These are phyloP conservation scores for Chondrilla cf. caribensis DNA, from an alignment of 37 sponge, comb jelly and placozoan species.

Conservation along the genomic window DNA sequence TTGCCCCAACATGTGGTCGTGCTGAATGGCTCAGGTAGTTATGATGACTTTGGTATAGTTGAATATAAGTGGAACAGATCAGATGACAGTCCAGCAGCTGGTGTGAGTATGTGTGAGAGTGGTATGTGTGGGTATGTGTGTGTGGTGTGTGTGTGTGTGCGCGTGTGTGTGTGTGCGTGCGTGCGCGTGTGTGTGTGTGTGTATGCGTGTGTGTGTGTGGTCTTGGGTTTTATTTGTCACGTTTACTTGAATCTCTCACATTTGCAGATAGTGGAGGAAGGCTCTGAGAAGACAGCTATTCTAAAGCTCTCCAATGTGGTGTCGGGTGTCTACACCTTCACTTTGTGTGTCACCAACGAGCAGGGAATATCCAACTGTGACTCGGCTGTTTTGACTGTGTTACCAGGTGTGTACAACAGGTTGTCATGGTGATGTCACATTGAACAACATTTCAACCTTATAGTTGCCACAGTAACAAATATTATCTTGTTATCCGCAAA, in stretches of 20 bases:
- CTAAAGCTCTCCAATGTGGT: constrained; percentile 70
- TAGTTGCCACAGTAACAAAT: too few species aligned
- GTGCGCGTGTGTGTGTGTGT: too few species aligned
- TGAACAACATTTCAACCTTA: too few species aligned
- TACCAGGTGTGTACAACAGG: constrained; percentile 3
- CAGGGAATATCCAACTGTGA: constrained; percentile 32
- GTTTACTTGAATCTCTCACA: neutral
- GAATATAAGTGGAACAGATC: constrained; percentile 70
- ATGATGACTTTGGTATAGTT: constrained; percentile 76
- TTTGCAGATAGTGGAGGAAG: constrained; percentile 40
- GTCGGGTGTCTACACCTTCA: constrained; percentile 80
- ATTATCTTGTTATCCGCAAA: too few species aligned
- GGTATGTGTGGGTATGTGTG: neutral
- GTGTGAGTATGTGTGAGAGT: constrained; percentile 36
- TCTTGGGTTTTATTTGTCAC: too few species aligned
- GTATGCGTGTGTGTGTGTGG: too few species aligned
- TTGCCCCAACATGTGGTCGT: constrained; percentile 58
- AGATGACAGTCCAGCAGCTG: constrained; percentile 74
- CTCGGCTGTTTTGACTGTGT: constrained; percentile 29
- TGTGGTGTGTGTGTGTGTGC: neutral
- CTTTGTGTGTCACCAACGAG: constrained; percentile 48
- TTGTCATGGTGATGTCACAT: neutral
- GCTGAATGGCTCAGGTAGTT: constrained; percentile 52
- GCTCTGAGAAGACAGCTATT: constrained; percentile 51
- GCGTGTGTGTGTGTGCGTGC: neutral